Conservation (phyloP, 2,113 vertebrate species). For the Phycodurus eques region DNA sequence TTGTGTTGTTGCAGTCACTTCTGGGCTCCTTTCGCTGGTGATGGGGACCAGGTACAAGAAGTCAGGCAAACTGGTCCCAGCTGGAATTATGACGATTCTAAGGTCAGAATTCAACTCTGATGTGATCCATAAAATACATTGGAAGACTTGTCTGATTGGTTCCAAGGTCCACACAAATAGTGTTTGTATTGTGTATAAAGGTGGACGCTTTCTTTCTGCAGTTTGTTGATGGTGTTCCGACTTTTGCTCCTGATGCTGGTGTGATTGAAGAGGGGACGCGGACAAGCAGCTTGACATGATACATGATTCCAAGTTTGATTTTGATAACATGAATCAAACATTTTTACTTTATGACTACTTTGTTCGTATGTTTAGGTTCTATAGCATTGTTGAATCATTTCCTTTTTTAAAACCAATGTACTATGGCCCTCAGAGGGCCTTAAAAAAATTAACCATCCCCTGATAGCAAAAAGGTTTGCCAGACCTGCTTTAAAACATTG, state of each 20-base stretch:
- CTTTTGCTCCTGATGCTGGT: conserved; percentile 71
- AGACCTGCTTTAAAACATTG: background rate
- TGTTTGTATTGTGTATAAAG: background rate
- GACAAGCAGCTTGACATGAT: background rate
- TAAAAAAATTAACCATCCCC: background rate
- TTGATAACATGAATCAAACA: background rate
- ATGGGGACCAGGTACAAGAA: conserved; percentile 93
- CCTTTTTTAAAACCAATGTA: background rate
- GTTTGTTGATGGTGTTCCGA: conserved; percentile 88
- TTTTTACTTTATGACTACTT: background rate
- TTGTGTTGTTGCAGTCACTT: conserved; percentile 72
- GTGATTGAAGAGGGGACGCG: conserved; percentile 20
- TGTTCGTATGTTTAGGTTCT: background rate
- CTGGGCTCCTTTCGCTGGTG: conserved; percentile 78
- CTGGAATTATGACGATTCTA: conserved; percentile 82
- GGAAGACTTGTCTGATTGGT: background rate
- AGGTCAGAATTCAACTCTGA: conserved; percentile 73
- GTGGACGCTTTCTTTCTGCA: conserved; percentile 53
- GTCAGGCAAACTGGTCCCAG: conserved; percentile 88
- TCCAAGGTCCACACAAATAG: background rate
- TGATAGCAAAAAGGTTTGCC: background rate
- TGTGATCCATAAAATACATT: background rate
- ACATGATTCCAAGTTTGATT: background rate
- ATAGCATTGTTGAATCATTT: background rate
- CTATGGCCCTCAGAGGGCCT: background rate